phyloP scores from a whole-genome alignment of 2,888 invertebrate species.

The Lasioglossum vierecki region DNA sequence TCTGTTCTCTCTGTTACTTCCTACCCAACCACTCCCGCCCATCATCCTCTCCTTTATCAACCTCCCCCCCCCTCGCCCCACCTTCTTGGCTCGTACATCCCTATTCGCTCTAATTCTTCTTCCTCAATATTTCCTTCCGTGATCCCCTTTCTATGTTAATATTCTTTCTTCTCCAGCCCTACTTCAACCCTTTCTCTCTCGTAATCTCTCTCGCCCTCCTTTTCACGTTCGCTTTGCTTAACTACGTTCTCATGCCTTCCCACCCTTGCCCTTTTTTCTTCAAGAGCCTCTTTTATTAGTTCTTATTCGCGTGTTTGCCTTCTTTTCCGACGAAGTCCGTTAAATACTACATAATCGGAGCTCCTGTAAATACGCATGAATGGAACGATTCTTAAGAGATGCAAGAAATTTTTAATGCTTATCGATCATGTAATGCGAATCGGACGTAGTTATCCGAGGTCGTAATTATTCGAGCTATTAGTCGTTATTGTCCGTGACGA shows the following conservation, averaged over 20 bases:
- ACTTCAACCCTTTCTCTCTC: conserved; percentile 7
- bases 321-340: background rate
- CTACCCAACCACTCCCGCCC: background rate
- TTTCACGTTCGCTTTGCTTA: background rate
- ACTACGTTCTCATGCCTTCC: background rate
- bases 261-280: background rate
- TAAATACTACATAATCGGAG: background rate
- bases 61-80: background rate
- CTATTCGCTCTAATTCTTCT: conserved; percentile 22
- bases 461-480: background rate
- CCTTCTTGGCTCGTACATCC: background rate
- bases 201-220: background rate
- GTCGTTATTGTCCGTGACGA: background rate
- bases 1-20: conserved; percentile 8
- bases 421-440: background rate
- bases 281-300: background rate
- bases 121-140: conserved; percentile 8
- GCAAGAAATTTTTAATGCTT: background rate
- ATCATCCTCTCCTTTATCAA: no score
- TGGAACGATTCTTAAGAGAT: background rate
- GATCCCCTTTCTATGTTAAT: conserved; percentile 9
- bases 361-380: background rate
- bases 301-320: background rate
- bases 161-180: conserved; percentile 11
- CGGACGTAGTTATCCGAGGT: background rate